Conservation (phyloP, 2,113 vertebrate genomes). For the Pseudolaguvia tuberculata region DNA sequence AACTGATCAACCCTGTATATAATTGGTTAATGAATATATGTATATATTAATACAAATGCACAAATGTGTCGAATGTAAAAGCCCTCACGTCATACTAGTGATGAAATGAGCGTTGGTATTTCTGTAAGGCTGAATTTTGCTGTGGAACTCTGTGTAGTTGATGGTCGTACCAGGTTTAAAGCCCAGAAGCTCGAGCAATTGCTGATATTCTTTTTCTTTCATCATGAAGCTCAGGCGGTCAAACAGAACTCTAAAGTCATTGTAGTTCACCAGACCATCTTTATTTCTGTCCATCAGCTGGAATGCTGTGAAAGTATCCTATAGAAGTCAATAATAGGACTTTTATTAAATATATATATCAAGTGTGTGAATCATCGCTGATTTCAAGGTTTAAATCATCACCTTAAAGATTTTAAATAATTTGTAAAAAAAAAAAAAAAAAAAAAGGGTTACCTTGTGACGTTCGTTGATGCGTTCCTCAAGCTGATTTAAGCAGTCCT, state of each 20-base stretch:
- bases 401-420: too few relatives aligned
- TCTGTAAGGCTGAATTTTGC: conserved; percentile 45
- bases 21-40: too few relatives aligned
- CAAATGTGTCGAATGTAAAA: background rate
- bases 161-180: conserved; percentile 48
- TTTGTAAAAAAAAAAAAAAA: too few relatives aligned
- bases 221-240: conserved; percentile 57
- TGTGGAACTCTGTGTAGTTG: conserved; percentile 63
- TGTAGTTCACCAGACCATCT: conserved; percentile 60
- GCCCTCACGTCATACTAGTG: conserved; percentile 42
- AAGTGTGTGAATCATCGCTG: background rate
- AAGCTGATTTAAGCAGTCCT: conserved; percentile 62
- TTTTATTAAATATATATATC: background rate
- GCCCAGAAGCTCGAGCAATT: conserved; percentile 58
- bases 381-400: background rate
- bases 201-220: conserved; percentile 56
- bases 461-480: conserved; percentile 55
- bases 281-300: conserved; percentile 61
- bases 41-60: background rate
- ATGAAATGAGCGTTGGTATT: conserved; percentile 25
- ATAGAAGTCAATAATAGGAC: conserved; percentile 18
- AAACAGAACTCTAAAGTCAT: conserved; percentile 59
- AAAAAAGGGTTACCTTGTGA: conserved; percentile 50
- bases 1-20: conserved; percentile 49
- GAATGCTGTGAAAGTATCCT: conserved; percentile 69